Conservation (phyloP, 2,113 vertebrate species). For the Coturnix japonica region DNA sequence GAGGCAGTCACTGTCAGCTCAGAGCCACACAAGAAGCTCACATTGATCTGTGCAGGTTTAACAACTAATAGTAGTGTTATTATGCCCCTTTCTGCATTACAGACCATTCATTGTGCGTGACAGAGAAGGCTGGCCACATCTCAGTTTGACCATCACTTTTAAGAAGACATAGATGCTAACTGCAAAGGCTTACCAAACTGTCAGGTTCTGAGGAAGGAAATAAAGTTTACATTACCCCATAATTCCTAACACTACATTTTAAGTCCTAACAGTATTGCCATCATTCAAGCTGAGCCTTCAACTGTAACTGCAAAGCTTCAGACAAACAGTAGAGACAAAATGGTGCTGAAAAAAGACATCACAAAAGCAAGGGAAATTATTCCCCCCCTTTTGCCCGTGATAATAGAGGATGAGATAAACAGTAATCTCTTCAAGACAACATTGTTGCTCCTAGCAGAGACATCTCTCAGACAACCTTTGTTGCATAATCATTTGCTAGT, state of each 20-base stretch:
- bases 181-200: too few species aligned
- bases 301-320: background rate
- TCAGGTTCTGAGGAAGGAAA: too few species aligned
- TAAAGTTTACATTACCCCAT: too few species aligned
- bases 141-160: background rate
- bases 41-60: background rate
- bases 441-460: background rate
- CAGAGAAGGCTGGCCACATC: background rate
- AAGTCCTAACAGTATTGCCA: too few species aligned
- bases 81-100: background rate
- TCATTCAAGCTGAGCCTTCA: too few species aligned
- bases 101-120: background rate
- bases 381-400: background rate
- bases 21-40: background rate
- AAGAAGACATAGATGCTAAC: too few species aligned
- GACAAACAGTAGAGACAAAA: background rate
- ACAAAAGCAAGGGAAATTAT: background rate
- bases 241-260: too few species aligned
- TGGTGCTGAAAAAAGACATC: background rate
- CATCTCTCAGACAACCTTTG: background rate
- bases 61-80: background rate
- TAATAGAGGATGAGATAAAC: background rate
- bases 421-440: background rate
- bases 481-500: background rate
- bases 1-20: background rate